Evolutionary conservation across 2,113 vertebrate species (phyloP).

Genomic region (Ochotona princeps): DNA sequence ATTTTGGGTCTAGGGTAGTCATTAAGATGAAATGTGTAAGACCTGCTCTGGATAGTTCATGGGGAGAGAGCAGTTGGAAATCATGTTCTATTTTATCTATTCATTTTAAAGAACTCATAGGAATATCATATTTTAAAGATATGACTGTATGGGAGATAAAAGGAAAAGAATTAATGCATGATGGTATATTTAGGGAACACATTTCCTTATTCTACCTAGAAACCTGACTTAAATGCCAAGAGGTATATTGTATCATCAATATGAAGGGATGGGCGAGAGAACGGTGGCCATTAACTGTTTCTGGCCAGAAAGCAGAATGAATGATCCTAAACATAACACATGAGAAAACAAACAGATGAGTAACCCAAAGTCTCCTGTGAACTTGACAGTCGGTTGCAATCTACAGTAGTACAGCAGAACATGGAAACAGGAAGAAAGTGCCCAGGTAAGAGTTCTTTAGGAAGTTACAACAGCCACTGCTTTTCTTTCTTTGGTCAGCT

Average conservation of each 20-base stretch:
- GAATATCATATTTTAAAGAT: constrained; percentile 34
- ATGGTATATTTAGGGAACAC: constrained; percentile 7
- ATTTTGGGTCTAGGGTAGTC: constrained; percentile 77
- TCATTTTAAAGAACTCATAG: constrained; percentile 55
- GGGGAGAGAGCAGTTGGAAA: constrained; percentile 56
- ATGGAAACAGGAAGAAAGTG: neutral
- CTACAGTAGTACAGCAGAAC: neutral
- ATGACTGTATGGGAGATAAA: constrained; percentile 73
- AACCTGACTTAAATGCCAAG: neutral
- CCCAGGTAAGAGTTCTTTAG: neutral
- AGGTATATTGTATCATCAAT: neutral
- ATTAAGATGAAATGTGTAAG: constrained; percentile 78
- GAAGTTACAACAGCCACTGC: neutral
- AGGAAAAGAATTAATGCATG: constrained; percentile 45
- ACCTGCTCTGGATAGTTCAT: constrained; percentile 31
- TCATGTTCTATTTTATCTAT: constrained; percentile 47
- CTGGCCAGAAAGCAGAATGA: neutral
- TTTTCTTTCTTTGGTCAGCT: neutral
- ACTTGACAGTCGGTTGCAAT: neutral
- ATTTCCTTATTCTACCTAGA: neutral
- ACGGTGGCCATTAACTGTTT: neutral
- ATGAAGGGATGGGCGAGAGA: neutral
- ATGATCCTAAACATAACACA: neutral
- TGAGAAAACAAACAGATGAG: neutral
- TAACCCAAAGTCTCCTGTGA: neutral